A percentile compares a stretch with the other conserved stretches of the same genome.
phyloP scores from a whole-genome alignment of 2,888 invertebrate genomes.

The Dioctria linearis region DNA sequence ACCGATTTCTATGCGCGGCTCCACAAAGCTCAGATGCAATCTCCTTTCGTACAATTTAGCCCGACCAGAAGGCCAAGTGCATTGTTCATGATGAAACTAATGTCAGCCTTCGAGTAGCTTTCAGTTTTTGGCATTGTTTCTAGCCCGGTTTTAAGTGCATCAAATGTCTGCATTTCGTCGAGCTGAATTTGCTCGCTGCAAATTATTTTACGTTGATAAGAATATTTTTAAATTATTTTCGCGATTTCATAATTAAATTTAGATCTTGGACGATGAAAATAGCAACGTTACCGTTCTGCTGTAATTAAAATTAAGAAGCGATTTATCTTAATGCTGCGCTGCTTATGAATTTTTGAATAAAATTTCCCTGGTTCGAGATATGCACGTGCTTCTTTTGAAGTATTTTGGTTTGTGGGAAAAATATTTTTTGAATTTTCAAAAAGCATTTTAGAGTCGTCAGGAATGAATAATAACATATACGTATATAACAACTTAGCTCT shows the following conservation, averaged over 20 bases:
- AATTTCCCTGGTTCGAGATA: too few species aligned
- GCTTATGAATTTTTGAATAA: too few species aligned
- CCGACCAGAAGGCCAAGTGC: constrained; percentile 45
- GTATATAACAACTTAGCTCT: too few species aligned
- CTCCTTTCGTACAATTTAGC: not conserved
- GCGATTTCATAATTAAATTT: constrained; percentile 2
- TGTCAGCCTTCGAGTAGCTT: constrained; percentile 33
- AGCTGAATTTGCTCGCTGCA: not conserved
- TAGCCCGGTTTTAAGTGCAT: not conserved
- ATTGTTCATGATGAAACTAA: constrained; percentile 44
- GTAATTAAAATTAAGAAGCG: too few species aligned
- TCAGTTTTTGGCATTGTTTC: constrained; percentile 46
- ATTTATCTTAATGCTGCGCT: too few species aligned
- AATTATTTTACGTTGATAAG: not conserved
- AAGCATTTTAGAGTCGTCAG: too few species aligned
- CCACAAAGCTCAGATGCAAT: not conserved
- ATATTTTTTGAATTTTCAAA: too few species aligned
- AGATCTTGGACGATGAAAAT: not conserved
- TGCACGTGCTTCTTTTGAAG: too few species aligned
- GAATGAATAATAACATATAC: too few species aligned
- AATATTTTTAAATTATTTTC: not conserved
- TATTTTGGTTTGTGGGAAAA: too few species aligned
- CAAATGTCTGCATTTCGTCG: not conserved
- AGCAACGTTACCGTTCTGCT: not conserved
- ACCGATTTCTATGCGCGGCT: constrained; percentile 35